phyloP scores from a whole-genome alignment of 2,113 vertebrate species.

The Vimba vimba region DNA sequence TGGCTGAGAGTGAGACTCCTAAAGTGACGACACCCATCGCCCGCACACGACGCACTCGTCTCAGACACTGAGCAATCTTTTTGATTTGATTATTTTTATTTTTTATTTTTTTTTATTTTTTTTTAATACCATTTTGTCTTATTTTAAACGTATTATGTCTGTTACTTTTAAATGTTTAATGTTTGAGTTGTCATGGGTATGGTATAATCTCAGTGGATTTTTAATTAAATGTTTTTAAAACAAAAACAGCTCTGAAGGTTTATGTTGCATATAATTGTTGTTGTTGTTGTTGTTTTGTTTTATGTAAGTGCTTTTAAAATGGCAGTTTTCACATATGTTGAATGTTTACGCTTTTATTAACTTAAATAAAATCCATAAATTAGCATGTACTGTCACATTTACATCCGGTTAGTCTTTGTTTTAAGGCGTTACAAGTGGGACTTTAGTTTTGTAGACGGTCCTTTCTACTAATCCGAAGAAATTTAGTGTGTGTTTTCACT shows the following conservation, averaged over 20 bases:
- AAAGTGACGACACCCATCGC: slow-evolving; percentile 91
- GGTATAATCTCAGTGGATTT: not conserved
- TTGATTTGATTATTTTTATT: not conserved
- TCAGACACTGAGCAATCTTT: slow-evolving; percentile 69
- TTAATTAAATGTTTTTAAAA: not conserved
- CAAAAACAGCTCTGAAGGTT: not conserved
- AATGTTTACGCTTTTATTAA: not conserved
- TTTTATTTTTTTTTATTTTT: too few species aligned
- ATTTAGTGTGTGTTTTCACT: not conserved
- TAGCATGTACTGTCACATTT: not conserved
- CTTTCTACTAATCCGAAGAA: not conserved
- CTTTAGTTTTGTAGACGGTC: slow-evolving; percentile 35
- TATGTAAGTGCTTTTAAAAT: not conserved
- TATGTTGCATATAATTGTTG: not conserved
- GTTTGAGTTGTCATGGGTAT: not conserved
- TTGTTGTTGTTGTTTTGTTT: slow-evolving; percentile 2
- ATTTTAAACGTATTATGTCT: not conserved
- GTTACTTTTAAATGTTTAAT: not conserved
- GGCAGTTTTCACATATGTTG: not conserved
- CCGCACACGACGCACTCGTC: slow-evolving; percentile 75
- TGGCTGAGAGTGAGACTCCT: slow-evolving; percentile 87
- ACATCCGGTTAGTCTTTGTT: not conserved
- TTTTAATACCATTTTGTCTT: not conserved
- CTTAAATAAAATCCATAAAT: not conserved
- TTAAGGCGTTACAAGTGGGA: not conserved